Conservation (phyloP, 2,113 vertebrate genomes). For the Hymenochirus boettgeri region DNA sequence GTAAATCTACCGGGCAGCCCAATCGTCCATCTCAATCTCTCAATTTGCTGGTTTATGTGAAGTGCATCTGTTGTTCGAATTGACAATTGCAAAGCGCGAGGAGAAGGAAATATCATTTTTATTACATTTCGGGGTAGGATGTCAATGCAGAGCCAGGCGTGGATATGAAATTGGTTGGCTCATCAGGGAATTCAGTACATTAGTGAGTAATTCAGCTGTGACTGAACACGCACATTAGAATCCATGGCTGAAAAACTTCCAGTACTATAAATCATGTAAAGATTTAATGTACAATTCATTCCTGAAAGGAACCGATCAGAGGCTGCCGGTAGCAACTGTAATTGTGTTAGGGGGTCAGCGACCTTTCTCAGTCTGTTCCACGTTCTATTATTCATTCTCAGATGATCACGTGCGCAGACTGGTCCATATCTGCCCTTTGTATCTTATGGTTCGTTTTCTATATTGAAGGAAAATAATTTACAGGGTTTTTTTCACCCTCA, state of each 20-base stretch:
- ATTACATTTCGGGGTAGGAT: slow-evolving; percentile 47
- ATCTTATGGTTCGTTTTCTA: too few species aligned
- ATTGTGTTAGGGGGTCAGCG: too few species aligned
- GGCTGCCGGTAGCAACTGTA: too few species aligned
- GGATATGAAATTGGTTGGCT: slow-evolving; percentile 51
- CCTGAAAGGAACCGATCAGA: too few species aligned
- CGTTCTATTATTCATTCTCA: too few species aligned
- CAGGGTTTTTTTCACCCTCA: too few species aligned
- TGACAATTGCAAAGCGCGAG: slow-evolving; percentile 54
- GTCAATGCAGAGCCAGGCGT: slow-evolving; percentile 49
- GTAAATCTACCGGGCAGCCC: too few species aligned
- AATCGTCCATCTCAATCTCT: too few species aligned
- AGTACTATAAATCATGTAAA: slow-evolving; percentile 53
- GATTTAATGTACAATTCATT: slow-evolving; percentile 40
- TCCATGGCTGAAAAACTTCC: slow-evolving; percentile 46
- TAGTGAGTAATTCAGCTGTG: slow-evolving; percentile 52
- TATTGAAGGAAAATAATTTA: too few species aligned
- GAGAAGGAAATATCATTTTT: slow-evolving; percentile 54
- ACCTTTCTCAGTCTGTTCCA: too few species aligned
- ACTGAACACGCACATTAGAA: slow-evolving; percentile 41
- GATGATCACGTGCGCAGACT: too few species aligned
- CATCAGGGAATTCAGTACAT: slow-evolving; percentile 50
- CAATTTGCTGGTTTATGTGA: slow-evolving; percentile 58
- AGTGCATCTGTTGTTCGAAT: slow-evolving; percentile 57
- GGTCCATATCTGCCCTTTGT: too few species aligned